Evolutionary conservation across 37 sponge, comb jelly and placozoan genomes (phyloP).

Genomic region (Eunapius fragilis): DNA sequence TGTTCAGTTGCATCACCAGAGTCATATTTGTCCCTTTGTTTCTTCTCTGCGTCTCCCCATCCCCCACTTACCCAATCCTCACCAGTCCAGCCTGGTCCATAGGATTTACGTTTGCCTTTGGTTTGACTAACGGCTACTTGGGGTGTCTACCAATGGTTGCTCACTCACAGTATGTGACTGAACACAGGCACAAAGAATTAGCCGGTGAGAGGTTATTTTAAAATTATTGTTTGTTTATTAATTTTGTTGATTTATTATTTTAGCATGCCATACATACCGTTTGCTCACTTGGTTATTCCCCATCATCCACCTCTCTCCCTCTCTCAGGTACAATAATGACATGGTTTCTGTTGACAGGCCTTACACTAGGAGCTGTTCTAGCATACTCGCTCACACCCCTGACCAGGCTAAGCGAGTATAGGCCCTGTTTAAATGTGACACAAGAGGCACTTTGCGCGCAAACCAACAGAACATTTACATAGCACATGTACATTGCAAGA

Average conservation of each 20-base stretch:
- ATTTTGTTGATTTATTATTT: background rate
- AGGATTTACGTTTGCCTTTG: conserved; percentile 45
- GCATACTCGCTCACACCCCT: conserved; percentile 70
- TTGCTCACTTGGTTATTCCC: too few relatives aligned
- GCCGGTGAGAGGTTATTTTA: conserved; percentile 53
- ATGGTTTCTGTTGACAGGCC: conserved; percentile 44
- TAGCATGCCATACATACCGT: background rate
- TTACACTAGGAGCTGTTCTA: conserved; percentile 53
- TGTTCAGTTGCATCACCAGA: conserved; percentile 42
- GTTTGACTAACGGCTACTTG: conserved; percentile 83
- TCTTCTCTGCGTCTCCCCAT: conserved; percentile 75
- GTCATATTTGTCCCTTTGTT: conserved; percentile 72
- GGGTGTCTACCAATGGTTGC: conserved; percentile 70
- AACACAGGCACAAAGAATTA: conserved; percentile 59
- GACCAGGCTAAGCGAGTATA: conserved; percentile 32
- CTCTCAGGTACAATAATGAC: conserved; percentile 72
- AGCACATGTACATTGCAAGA: background rate
- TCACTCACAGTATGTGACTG: conserved; percentile 50
- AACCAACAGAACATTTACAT: background rate
- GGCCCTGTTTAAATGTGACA: conserved; percentile 6
- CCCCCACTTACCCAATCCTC: conserved; percentile 60
- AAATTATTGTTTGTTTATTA: background rate
- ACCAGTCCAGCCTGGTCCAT: conserved; percentile 26
- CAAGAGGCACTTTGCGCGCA: background rate
- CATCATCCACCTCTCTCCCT: background rate